phyloP scores from a whole-genome alignment of 1,140 invertebrate species.

The Platyscapa corneri region DNA sequence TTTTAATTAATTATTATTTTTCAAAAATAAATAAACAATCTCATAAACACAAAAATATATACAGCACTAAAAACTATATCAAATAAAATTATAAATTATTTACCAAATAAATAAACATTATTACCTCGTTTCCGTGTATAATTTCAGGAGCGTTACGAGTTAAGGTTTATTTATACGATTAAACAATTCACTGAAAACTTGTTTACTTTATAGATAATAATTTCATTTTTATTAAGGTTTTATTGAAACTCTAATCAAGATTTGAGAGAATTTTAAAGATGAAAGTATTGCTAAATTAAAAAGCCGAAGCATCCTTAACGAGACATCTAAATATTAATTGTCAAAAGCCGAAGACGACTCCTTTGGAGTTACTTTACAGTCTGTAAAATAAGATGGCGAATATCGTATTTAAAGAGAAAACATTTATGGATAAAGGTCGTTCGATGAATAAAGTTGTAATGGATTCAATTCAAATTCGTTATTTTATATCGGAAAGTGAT shows the following conservation, averaged over 20 bases:
- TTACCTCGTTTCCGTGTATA: neutral
- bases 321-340: constrained; percentile 6
- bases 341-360: constrained; percentile 16
- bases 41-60: neutral
- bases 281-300: neutral
- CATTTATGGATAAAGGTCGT: neutral
- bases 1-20: neutral
- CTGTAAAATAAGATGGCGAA: constrained; percentile 32
- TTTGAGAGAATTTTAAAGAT: neutral
- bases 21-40: neutral
- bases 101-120: neutral
- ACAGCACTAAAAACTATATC: neutral
- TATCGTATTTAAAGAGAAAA: constrained; percentile 15
- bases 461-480: constrained; percentile 11
- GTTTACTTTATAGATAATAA: neutral
- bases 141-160: neutral
- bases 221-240: neutral
- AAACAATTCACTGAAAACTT: neutral
- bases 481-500: constrained; percentile 13
- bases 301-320: neutral
- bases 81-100: constrained; percentile 18
- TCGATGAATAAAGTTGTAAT: constrained; percentile 8
- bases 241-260: neutral
- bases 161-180: neutral
- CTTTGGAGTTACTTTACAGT: constrained; percentile 8